Evolutionary conservation across 2,113 vertebrate genomes (phyloP).

Genomic region (Psittacula cyanocephala): DNA sequence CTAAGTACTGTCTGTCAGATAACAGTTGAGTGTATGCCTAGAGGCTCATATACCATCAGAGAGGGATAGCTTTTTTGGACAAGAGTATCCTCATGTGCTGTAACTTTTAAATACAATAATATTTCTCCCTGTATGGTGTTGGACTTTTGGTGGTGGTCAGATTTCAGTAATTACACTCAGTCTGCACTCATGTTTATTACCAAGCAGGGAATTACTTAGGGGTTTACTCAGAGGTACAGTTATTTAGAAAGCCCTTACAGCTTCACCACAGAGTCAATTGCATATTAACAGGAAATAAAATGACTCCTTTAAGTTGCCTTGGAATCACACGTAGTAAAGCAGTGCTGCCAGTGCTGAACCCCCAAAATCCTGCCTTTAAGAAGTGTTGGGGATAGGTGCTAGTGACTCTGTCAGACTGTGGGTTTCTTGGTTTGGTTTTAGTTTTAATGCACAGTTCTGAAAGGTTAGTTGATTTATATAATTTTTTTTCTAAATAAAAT

Average conservation of each 20-base stretch:
- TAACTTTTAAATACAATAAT: not conserved
- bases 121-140: not conserved
- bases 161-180: not conserved
- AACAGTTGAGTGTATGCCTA: not conserved
- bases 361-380: not conserved
- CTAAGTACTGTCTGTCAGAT: not conserved
- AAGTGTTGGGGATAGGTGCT: not conserved
- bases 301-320: not conserved
- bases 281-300: not conserved
- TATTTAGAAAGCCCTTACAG: not conserved
- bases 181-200: not conserved
- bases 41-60: not conserved
- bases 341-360: not conserved
- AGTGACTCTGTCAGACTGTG: rapidly evolving
- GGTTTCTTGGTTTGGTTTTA: not conserved
- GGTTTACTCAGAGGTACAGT: not conserved
- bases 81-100: not conserved
- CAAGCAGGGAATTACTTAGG: not conserved
- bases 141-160: not conserved
- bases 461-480: not conserved
- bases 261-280: not conserved
- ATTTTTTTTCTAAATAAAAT: not conserved
- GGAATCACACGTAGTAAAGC: not conserved
- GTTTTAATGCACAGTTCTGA: not conserved
- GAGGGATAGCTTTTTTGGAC: not conserved